phyloP scores from a whole-genome alignment of 2,797 vertebrate genomes.

The Enteromius viviparus region DNA sequence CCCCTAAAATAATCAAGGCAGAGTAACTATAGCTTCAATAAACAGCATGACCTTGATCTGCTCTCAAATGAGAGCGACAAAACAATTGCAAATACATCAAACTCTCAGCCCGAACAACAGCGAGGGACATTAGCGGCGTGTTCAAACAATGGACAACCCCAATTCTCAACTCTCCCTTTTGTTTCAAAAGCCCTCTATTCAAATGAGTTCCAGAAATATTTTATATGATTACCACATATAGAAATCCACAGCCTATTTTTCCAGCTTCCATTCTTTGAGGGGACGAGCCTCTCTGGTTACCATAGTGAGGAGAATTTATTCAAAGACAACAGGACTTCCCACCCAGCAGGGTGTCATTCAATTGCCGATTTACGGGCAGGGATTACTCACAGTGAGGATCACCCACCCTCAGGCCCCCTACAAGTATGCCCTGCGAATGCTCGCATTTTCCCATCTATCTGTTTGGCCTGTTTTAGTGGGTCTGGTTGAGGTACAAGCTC shows the following conservation, averaged over 20 bases:
- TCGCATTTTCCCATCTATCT: constrained; percentile 4
- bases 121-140: background rate
- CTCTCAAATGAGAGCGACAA: constrained; percentile 30
- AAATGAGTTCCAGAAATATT: constrained; percentile 15
- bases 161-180: constrained; percentile 13
- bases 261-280: constrained; percentile 1
- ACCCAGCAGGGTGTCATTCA: constrained; percentile 11
- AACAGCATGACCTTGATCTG: constrained; percentile 47
- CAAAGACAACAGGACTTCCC: constrained; percentile 32
- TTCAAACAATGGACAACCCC: constrained; percentile 40
- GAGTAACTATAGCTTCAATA: constrained; percentile 19
- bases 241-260: constrained; percentile 21
- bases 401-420: background rate
- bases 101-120: constrained; percentile 42
- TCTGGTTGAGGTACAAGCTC: background rate
- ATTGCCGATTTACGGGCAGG: constrained; percentile 14
- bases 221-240: constrained; percentile 19
- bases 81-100: constrained; percentile 57
- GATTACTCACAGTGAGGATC: constrained; percentile 34
- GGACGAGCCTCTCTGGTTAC: constrained; percentile 7
- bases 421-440: background rate
- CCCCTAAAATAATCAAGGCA: constrained; percentile 47
- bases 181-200: constrained; percentile 42
- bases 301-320: constrained; percentile 33
- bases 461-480: constrained; percentile 3